These are phyloP conservation scores for Lytechinus variegatus DNA, from an alignment of 35 echinoderm and acorn worm genomes.

Conservation along the genomic window DNA sequence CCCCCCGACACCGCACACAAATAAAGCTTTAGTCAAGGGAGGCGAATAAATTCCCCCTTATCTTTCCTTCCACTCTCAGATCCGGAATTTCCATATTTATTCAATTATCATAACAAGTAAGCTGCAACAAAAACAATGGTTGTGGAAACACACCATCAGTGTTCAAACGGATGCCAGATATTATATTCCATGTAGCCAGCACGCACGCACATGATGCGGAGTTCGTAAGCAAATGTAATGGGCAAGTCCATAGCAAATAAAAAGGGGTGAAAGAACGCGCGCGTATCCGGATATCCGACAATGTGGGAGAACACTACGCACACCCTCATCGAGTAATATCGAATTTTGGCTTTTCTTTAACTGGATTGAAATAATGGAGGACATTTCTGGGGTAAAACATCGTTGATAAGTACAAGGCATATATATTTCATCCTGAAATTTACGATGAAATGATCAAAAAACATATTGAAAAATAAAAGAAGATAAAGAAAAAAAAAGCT, in stretches of 20 bases:
- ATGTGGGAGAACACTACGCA: background rate
- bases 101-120: background rate
- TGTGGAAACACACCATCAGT: background rate
- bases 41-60: background rate
- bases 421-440: too few relatives aligned
- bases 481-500: background rate
- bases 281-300: constrained; percentile 26
- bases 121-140: background rate
- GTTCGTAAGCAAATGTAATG: background rate
- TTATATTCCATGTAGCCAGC: constrained; percentile 20
- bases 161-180: background rate
- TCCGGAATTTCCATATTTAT: constrained; percentile 25
- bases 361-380: too few relatives aligned
- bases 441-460: too few relatives aligned
- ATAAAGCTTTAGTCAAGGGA: background rate
- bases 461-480: background rate
- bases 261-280: constrained; percentile 15
- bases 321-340: background rate
- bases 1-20: background rate
- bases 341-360: too few relatives aligned
- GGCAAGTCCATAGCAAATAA: background rate
- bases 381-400: too few relatives aligned
- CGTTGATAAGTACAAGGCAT: too few relatives aligned
- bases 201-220: background rate
- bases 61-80: background rate